A percentile compares a stretch with the other conserved stretches of the same genome.
These are phyloP conservation scores for Sisor rabdophorus DNA, from an alignment of 2,113 vertebrate genomes.

Conservation along the genomic window DNA sequence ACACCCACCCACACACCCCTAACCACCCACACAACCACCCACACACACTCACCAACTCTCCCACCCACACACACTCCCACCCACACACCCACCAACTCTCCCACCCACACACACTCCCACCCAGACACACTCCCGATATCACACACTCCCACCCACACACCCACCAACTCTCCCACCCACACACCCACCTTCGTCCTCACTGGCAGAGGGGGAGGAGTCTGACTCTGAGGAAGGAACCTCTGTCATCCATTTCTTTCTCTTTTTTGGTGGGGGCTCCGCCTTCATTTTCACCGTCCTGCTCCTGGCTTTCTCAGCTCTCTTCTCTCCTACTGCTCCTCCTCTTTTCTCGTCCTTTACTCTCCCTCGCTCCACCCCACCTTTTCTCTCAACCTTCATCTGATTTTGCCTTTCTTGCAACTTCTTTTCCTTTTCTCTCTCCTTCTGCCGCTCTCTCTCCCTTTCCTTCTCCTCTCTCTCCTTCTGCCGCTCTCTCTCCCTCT, in stretches of 20 bases:
- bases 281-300: slow-evolving; percentile 76
- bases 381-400: slow-evolving; percentile 67
- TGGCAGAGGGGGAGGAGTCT: slow-evolving; percentile 75
- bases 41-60: neutral
- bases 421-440: slow-evolving; percentile 60
- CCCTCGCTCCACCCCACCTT: slow-evolving; percentile 57
- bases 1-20: slow-evolving; percentile 52
- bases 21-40: slow-evolving; percentile 72
- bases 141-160: slow-evolving; percentile 18
- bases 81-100: neutral
- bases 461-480: slow-evolving; percentile 17
- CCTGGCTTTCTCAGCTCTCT: slow-evolving; percentile 66
- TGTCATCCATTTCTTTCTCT: slow-evolving; percentile 91
- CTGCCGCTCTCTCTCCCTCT: neutral
- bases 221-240: slow-evolving; percentile 82
- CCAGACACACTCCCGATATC: neutral
- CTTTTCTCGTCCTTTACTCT: slow-evolving; percentile 66
- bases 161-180: neutral
- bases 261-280: slow-evolving; percentile 87
- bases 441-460: slow-evolving; percentile 34
- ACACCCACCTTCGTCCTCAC: slow-evolving; percentile 82
- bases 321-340: slow-evolving; percentile 58
- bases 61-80: neutral
- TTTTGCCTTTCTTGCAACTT: slow-evolving; percentile 54
- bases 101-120: neutral